Evolutionary conservation across 2,113 vertebrate species (phyloP), one percentile per base, ranked within the genome.

Genomic region (Elanoides forficatus): DNA sequence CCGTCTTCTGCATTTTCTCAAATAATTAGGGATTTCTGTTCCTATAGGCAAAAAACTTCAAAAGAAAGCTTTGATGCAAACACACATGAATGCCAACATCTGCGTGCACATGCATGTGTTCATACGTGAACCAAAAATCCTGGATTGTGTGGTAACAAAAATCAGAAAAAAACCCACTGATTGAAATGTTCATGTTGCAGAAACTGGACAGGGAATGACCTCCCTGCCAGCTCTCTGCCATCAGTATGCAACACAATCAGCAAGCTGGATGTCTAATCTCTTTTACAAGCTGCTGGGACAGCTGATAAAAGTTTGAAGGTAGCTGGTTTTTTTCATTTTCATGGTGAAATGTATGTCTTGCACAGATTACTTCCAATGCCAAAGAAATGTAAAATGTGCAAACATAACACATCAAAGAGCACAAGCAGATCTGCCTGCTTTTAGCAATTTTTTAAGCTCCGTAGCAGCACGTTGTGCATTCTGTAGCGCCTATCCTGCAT

Each of bases 91-190:
- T 0, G 0, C 22, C n/a, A 59, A 42, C 19, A 36, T 22, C 38
- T 67, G 13, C 2, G 1, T 22, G 21, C 7, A 42, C 32, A 13
- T 1, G 2, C 20, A 15, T 27, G 23, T 87, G 29, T 9, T 38
- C 32, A 12, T 8, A 12, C 0, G 2, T 40, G 59, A 74, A 43
- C 22, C 20, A 32, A 53, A 93, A 79, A 32, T 26, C 43, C 65
- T 59, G 59, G 27, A 7, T 7, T 42, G 30, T 23, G 7, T 78
- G 25, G 19, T 86, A 27, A 32, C 25, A 78, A 19, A 88, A 83
- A 72, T 2, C 1, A 6, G 15, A 0, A 62, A 58, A 48, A 52
- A 15, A 5, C 0, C 14, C 1, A 6, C 7, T 36, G 13, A 63
- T 50, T 65, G 21, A 71, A 30, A 74, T 36, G 13, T 22, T 60